Base-by-base conservation (phyloP, 2,888 invertebrate species). In the Ormyrus labotus region DNA sequence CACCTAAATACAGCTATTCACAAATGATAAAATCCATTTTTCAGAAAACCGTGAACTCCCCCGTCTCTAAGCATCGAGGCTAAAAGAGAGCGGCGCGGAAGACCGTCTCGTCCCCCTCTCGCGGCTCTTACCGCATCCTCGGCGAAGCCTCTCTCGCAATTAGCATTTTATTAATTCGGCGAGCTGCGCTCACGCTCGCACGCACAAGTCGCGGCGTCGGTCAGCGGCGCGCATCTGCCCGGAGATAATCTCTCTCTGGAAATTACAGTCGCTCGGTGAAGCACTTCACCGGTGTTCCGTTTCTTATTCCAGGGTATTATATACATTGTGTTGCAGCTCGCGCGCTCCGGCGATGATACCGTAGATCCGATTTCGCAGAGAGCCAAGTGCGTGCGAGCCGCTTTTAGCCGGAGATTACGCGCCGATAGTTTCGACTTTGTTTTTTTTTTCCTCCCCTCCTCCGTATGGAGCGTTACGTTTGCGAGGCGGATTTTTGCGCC, bases 201-300 rank as follows among this genome's bases (percentile, higher is more conserved):
- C 70, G 58, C 69, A 57, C 65, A 51, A 83, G 83, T 81, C 34
- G 82, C 81, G 78, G 79, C 85, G 80, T 63, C 65, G 58, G 83
- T 83, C 82, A 34, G 82, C 81, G 78, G 80, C 85, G 80, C 83
- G 80, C 79, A 71, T 70, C 76, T 70, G 78, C 82, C 81, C 78
- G 5, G 55, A 50, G 34, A 70, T 6, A 13, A 6, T 13, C 8
- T 82, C 80, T 82, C 80, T 82, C 73, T 78, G 81, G 82, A 84
- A 84, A 85, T 85, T 82, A 83, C 80, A 81, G 72, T 74, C 82
- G 72, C 71, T 13, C 34, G 65, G 34, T 57, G 55, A 51, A 74
- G 69, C 73, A 64, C 80, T 69, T 80, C 58, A n/a, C 34, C 63
- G 77, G 77, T 69, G 77, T 72, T 72, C 77, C 81, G 69, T 73